Base-by-base conservation (phyloP, 2,113 vertebrate species). In the Chaetorhynchus papuensis region DNA sequence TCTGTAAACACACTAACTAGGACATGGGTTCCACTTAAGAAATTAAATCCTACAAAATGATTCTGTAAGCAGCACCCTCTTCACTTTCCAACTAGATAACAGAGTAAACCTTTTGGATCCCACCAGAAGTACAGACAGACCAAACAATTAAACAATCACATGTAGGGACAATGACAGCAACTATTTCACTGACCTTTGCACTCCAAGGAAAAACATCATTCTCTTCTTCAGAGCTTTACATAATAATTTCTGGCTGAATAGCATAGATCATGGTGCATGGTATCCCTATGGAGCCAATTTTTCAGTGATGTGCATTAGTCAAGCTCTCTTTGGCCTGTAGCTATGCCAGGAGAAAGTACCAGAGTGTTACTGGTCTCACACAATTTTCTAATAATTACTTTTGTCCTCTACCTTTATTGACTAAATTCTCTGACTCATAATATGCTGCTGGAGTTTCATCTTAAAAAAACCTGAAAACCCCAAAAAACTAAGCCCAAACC, bases 261-360 rank as follows among this genome's bases (percentile, higher is more conserved):
- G 37, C 45, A 28, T 17, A 20, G 80, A 57, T 21, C 33, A 15
- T 4, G 22, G 71, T 3, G 23, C 44, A 21, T 2, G 2, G 19
- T 45, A 30, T 23, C 53, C 0, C 0, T 3, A 39, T 3, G 11
- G 54, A 66, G 15, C 31, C 1, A 10, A 16, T 11, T 86, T 52
- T 74, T 57, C 50, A 69, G 33, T 11, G 20, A 63, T 41, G 17
- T 11, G n/a, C 35, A 27, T 39, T 26, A 53, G 31, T 35, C 52
- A 39, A 86, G 28, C n/a, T n/a, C 47, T 50, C 57, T 31, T 7
- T 1, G 7, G 52, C 57, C 54, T 3, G 21, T 13, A 57, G 47
- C 27, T 70, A 33, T 6, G 6, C 18, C 37, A 65, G 6, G 9
- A 68, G 10, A 22, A 83, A 83, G 28, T 4, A 63, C 19, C 1